Percentiles rank a stretch among this genome's conserved stretches.
phyloP scores from a whole-genome alignment of 2,888 invertebrate genomes.

The Cyclophora punctaria region DNA sequence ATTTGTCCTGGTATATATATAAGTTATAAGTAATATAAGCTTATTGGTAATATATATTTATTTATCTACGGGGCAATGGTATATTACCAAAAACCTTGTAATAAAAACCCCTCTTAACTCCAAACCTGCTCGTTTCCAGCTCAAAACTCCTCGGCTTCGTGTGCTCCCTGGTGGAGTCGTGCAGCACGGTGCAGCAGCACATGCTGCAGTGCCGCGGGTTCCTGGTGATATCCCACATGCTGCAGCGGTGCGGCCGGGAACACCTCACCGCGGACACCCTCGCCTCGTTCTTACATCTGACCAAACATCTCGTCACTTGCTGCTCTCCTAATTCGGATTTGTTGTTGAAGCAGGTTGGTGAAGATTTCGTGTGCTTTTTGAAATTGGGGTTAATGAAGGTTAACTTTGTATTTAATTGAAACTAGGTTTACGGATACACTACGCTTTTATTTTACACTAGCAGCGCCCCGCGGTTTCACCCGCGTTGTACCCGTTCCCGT shows the following conservation, averaged over 20 bases:
- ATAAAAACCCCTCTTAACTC: background rate
- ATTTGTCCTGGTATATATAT: no score
- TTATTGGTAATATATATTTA: no score
- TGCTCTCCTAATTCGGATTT: constrained; percentile 94
- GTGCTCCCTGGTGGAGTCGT: constrained; percentile 96
- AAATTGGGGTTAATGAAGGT: no score
- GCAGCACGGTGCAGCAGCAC: constrained; percentile 98
- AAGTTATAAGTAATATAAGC: no score
- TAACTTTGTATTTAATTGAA: no score
- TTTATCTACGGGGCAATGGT: no score
- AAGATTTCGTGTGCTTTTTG: no score
- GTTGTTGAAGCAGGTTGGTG: constrained; percentile 87
- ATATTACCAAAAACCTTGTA: background rate
- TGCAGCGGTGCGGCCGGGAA: constrained; percentile 93
- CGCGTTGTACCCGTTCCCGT: no score
- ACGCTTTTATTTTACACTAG: no score
- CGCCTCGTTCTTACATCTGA: constrained; percentile 91
- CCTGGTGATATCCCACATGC: constrained; percentile 97
- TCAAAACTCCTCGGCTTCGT: constrained; percentile 97
- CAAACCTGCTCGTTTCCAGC: constrained; percentile 64
- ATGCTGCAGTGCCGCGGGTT: constrained; percentile 99
- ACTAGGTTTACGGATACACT: no score
- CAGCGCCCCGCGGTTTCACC: no score
- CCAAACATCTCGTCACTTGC: constrained; percentile 94
- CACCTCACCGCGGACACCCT: constrained; percentile 96